Evolutionary conservation across 2,888 invertebrate species (phyloP).

Genomic region (Athripsodes cinereus): DNA sequence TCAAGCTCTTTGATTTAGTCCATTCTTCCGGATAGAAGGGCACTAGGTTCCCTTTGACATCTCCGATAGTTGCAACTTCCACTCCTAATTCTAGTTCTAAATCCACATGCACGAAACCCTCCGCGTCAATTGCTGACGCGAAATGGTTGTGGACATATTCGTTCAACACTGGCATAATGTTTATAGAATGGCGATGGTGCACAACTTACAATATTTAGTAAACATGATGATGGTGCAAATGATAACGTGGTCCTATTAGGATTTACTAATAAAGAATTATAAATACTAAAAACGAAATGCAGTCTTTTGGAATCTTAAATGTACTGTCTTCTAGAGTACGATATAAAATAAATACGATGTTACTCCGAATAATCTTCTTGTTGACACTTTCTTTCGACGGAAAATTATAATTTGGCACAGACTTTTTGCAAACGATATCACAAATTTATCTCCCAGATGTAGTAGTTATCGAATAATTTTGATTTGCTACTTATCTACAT

Average conservation of each 20-base stretch:
- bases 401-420: background rate
- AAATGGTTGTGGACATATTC: slow-evolving; percentile 16
- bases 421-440: background rate
- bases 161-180: slow-evolving; percentile 24
- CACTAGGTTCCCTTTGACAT: background rate
- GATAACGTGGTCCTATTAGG: no score
- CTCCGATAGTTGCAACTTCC: slow-evolving; percentile 7
- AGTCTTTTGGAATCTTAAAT: background rate
- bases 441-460: background rate
- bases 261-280: no score
- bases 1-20: slow-evolving; percentile 8
- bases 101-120: slow-evolving; percentile 25
- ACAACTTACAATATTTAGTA: no score
- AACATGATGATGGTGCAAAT: no score
- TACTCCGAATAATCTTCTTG: no score
- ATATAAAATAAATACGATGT: background rate
- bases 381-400: no score
- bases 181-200: background rate
- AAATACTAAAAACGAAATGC: background rate
- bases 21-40: slow-evolving; percentile 9
- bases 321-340: background rate
- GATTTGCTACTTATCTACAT: background rate
- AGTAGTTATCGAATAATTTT: background rate
- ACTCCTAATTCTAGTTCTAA: slow-evolving; percentile 20
- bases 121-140: slow-evolving; percentile 21